Evolutionary conservation across 2,797 vertebrate species (phyloP).

Genomic region (Acomys russatus): DNA sequence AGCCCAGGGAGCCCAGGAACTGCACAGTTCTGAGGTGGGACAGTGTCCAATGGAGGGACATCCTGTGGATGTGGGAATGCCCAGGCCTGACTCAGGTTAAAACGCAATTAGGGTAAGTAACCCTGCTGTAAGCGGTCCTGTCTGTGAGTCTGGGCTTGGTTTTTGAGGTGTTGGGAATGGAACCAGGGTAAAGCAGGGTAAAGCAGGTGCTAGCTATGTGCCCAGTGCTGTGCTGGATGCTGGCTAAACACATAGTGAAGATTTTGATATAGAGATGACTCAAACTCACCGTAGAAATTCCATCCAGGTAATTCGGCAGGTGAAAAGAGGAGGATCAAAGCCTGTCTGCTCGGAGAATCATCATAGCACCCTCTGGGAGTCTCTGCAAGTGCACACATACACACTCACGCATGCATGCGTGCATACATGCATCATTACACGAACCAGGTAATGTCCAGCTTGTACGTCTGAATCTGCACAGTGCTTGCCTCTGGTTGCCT

Average conservation of each 20-base stretch:
- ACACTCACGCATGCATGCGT: rapidly evolving
- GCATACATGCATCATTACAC: background rate
- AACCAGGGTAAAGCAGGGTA: background rate
- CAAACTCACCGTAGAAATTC: background rate
- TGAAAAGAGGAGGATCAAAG: background rate
- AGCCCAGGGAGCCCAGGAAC: background rate
- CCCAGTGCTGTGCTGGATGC: no score
- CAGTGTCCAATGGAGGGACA: no score
- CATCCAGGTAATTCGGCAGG: background rate
- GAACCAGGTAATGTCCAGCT: rapidly evolving
- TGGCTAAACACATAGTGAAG: background rate
- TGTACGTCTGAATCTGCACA: background rate
- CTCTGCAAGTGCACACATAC: no score
- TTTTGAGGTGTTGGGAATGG: background rate
- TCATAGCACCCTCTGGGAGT: background rate
- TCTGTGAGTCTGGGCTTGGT: background rate
- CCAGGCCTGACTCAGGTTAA: background rate
- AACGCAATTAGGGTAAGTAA: background rate
- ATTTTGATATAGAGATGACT: background rate
- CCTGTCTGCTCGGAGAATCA: background rate
- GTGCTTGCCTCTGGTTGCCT: background rate
- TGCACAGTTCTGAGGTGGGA: no score
- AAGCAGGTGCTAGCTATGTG: background rate
- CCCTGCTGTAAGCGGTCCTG: background rate
- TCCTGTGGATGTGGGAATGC: no score